Evolutionary conservation across 2,888 invertebrate genomes (phyloP), one percentile per base, ranked within the genome.

Genomic region (Cantharis flavilabris): DNA sequence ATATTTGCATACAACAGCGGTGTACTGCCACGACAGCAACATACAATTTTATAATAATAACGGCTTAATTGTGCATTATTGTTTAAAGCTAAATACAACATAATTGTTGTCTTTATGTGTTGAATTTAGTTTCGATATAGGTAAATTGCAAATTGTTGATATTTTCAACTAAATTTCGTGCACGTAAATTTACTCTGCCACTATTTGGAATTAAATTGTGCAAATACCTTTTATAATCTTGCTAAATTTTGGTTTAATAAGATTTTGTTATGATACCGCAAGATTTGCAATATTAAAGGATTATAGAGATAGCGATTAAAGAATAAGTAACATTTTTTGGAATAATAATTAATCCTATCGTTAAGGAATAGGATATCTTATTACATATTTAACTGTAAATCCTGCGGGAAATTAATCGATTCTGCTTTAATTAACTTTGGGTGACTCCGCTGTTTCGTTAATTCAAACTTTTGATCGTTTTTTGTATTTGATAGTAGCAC

Each of bases 371-470:
- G 74, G 74, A 71, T 73, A 76, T 75, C 74, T 77, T 78, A 69
- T 80, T 81, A 80, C 77, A 80, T 78, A 81, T 81, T 81, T 81
- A 80, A 81, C 75, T 70, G 62, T 33, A 78, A 80, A 78, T 76
- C 81, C 79, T 79, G 71, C 77, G 81, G 81, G 81, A 82, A 82
- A 82, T 82, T 81, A 82, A 79, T 81, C 79, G 79, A 81, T 80
- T 80, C 80, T 78, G 80, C 79, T 76, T 80, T 81, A 81, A 81
- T 81, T 80, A 81, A 79, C 76, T 81, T 79, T 75, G 65, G 76
- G 78, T 78, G 79, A 77, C 79, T 80, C 30, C 49, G 73, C 80
- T 79, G 80, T 78, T 81, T 81, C 79, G 79, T 80, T 80, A 76
- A 76, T 77, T 80, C 76, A 78, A 80, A 80, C 79, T 81, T 81